A percentile compares a stretch with the other conserved stretches of the same genome.
Conservation (phyloP, 2,797 vertebrate species). For the Schizopygopsis pylzovi region DNA sequence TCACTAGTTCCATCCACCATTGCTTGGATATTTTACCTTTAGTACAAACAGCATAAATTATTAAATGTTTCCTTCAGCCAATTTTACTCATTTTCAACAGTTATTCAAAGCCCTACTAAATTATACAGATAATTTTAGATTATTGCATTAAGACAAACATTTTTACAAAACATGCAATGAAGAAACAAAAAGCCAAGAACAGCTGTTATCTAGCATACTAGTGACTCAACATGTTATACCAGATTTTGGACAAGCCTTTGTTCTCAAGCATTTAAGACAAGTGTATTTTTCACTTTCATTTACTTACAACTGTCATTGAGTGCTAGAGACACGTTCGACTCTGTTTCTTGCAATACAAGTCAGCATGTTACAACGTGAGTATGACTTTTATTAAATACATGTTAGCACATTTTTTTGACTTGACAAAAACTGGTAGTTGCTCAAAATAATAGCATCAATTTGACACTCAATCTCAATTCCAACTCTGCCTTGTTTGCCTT, state of each 20-base stretch:
- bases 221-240: slow-evolving; percentile 8
- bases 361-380: slow-evolving; percentile 20
- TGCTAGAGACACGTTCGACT: not conserved
- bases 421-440: not conserved
- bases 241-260: slow-evolving; percentile 17
- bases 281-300: not conserved
- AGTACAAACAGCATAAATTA: not conserved
- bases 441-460: not conserved
- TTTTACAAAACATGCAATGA: not conserved
- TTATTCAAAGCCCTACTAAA: not conserved
- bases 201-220: not conserved
- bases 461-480: not conserved
- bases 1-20: not conserved
- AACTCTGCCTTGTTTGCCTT: not conserved
- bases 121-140: not conserved
- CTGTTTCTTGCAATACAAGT: not conserved
- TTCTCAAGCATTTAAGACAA: not conserved
- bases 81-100: not conserved
- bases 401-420: not conserved
- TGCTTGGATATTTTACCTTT: not conserved
- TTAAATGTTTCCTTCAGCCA: not conserved
- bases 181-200: not conserved
- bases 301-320: not conserved
- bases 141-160: not conserved
- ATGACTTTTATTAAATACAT: not conserved